Evolutionary conservation across 1,140 invertebrate genomes (phyloP), one percentile per base, ranked within the genome.

Genomic region (Drosophila repleta): DNA sequence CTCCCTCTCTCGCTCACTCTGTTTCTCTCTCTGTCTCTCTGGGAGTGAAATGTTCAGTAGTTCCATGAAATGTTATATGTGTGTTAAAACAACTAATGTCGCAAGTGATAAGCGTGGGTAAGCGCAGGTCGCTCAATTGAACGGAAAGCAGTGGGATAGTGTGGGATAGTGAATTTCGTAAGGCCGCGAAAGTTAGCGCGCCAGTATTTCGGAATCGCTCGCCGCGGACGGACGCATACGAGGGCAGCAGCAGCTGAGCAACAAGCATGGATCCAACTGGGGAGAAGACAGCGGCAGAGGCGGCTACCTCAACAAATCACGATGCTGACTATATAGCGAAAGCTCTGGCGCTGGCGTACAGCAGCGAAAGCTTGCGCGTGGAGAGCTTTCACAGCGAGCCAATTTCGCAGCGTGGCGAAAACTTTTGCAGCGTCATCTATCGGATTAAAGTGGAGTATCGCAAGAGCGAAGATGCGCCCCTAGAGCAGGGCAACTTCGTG

Each of bases 381-480:
- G 65, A 76, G 41, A 74, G 24, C 29, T 76, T 76, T 29, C 21
- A 65, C 4, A 68, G 74, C 13, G 41, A 76, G 3, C 11, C 15
- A 1, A 51, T 83, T 17, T 76, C 37, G 13, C 67, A 83, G 11
- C 58, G 13, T 21, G 83, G 83, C 18, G 83, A 87, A 29, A 88
- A 88, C 62, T 87, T 88, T 61, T 88, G 79, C 29, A 87, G 82
- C 71, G 61, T 63, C 53, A 88, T 87, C 67, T 87, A 83, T 24
- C 76, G 81, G 17, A 43, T 80, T 18, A 57, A 55, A 6, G 57
- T 90, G 2, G 10, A 60, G 26, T 87, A 80, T 64, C 72, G 67
- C 10, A 46, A 61, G 13, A 53, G 39, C n/a, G 15, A 58, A 18
- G 56, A 66, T 41, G 55, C 62, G 11, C 56, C 63, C 8, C 0